Conservation (phyloP, 2,797 vertebrate genomes). For the Melanotaenia nigrans region DNA sequence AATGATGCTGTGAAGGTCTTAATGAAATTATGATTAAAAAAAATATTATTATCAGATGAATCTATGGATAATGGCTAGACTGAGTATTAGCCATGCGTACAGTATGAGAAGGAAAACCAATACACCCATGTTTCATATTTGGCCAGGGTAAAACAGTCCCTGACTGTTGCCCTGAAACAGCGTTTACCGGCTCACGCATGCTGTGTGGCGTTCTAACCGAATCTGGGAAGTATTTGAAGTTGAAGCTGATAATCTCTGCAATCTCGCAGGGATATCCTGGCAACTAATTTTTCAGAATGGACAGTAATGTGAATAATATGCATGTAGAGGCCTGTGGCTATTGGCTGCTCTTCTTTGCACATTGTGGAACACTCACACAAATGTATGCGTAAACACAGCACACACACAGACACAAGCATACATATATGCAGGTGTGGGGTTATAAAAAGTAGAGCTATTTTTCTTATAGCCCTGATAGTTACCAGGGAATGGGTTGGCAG, state of each 20-base stretch:
- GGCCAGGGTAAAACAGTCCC: slow-evolving; percentile 57
- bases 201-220: slow-evolving; percentile 64
- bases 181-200: slow-evolving; percentile 62
- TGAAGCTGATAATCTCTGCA: slow-evolving; percentile 78
- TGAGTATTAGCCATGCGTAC: slow-evolving; percentile 28
- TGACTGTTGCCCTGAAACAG: slow-evolving; percentile 68
- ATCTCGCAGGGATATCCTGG: slow-evolving; percentile 84
- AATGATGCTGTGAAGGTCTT: slow-evolving; percentile 53
- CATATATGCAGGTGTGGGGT: slow-evolving; percentile 55
- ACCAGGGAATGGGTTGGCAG: slow-evolving; percentile 25
- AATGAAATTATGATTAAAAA: slow-evolving; percentile 61
- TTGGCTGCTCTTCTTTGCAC: slow-evolving; percentile 63
- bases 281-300: slow-evolving; percentile 83
- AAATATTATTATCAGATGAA: slow-evolving; percentile 66
- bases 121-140: slow-evolving; percentile 45
- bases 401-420: slow-evolving; percentile 23
- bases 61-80: slow-evolving; percentile 53
- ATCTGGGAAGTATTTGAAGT: slow-evolving; percentile 82
- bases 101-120: slow-evolving; percentile 33
- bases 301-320: slow-evolving; percentile 85
- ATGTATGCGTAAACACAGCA: slow-evolving; percentile 13
- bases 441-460: slow-evolving; percentile 35
- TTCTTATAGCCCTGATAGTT: slow-evolving; percentile 35
- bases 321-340: slow-evolving; percentile 57
- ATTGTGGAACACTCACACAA: slow-evolving; percentile 38